These are phyloP conservation scores for Sialis fuliginosa DNA, from an alignment of 2,888 invertebrate species.

Conservation along the genomic window DNA sequence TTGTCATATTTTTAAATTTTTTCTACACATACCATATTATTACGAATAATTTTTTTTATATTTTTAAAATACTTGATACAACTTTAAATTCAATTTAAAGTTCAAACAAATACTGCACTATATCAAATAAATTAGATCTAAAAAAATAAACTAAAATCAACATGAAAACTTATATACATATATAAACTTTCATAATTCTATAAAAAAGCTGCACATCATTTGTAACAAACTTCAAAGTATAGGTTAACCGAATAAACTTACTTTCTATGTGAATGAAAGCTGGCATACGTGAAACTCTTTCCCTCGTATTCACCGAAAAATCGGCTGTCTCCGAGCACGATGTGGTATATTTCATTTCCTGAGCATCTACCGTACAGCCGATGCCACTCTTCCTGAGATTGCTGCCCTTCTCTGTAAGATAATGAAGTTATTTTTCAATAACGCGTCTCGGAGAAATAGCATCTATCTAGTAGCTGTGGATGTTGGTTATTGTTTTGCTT, in stretches of 20 bases:
- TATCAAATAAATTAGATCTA: not conserved
- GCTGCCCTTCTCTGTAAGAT: conserved; percentile 70
- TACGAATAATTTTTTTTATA: too few species aligned
- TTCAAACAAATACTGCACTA: not conserved
- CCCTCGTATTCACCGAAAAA: conserved; percentile 98
- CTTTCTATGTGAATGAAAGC: conserved; percentile 97
- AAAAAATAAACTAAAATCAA: not conserved
- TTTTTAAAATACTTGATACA: too few species aligned
- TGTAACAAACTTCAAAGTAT: too few species aligned
- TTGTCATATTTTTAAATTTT: too few species aligned
- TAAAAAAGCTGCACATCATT: too few species aligned
- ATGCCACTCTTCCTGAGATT: conserved; percentile 96
- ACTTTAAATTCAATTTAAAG: too few species aligned
- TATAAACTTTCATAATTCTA: not conserved
- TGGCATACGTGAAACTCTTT: conserved; percentile 98
- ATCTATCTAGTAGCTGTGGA: not conserved
- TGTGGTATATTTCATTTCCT: conserved; percentile 98
- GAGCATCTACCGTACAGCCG: conserved; percentile 95
- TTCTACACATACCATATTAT: too few species aligned
- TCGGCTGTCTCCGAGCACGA: conserved; percentile 80
- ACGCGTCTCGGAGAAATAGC: not conserved
- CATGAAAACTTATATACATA: not conserved
- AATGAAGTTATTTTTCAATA: not conserved
- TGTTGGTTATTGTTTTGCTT: too few species aligned
- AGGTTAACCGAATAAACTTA: conserved; percentile 27